A percentile compares a stretch with the other conserved stretches of the same genome.
These are phyloP conservation scores for Hyposoter didymator DNA, from an alignment of 2,888 invertebrate genomes.

Conservation along the genomic window DNA sequence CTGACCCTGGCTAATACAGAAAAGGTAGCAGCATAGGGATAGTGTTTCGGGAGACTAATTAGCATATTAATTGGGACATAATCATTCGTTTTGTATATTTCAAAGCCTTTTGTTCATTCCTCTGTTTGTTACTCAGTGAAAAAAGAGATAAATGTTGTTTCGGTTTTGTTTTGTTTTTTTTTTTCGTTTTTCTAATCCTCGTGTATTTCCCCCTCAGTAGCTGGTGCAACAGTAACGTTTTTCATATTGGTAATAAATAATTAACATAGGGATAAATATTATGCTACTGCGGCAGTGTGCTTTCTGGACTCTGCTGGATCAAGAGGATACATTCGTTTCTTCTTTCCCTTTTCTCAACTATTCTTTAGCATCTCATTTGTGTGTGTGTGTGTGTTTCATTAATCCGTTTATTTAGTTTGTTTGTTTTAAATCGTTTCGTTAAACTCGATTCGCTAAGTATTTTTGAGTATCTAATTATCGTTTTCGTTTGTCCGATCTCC, in stretches of 20 bases:
- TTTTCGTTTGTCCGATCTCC: constrained; percentile 1
- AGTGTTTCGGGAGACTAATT: constrained; percentile 81
- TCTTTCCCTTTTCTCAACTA: constrained; percentile 67
- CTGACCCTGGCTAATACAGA: constrained; percentile 77
- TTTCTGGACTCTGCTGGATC: constrained; percentile 79
- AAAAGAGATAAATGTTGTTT: background rate
- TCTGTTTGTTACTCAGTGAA: background rate
- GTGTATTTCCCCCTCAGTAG: constrained; percentile 71
- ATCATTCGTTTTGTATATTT: constrained; percentile 42
- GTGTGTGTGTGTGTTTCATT: no score
- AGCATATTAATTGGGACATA: constrained; percentile 69
- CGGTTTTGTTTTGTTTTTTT: background rate
- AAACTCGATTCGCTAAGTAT: constrained; percentile 61
- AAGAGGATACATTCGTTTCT: constrained; percentile 71
- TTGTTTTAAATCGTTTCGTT: constrained; percentile 11
- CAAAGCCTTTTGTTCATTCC: constrained; percentile 53
- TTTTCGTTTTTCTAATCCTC: background rate
- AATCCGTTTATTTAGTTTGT: background rate
- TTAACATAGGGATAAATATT: constrained; percentile 83
- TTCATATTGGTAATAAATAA: constrained; percentile 82
- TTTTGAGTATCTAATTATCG: constrained; percentile 55
- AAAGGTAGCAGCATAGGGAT: constrained; percentile 79
- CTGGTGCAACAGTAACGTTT: constrained; percentile 80
- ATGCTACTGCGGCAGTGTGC: constrained; percentile 83
- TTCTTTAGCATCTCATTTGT: constrained; percentile 37